Evolutionary conservation across 2,888 invertebrate genomes (phyloP), one percentile per base, ranked within the genome.

Genomic region (Stegana nigrithorax): DNA sequence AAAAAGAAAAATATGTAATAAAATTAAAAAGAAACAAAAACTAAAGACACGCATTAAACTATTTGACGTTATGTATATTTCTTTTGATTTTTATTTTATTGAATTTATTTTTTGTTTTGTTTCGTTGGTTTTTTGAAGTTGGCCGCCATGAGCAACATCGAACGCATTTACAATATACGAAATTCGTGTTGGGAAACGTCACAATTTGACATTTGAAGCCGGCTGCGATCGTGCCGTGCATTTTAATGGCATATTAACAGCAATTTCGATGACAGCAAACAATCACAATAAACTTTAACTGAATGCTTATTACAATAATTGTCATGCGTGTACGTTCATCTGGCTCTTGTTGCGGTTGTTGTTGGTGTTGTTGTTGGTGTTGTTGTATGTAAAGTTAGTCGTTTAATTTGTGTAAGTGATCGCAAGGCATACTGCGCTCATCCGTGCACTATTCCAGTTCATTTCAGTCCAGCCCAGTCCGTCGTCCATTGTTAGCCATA

Each of bases 221-320:
- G n/a, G 55, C 55, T 59, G 61, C 62, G 66, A 68, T 77, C 78
- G 75, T 70, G 78, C 66, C 68, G 64, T 68, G 82, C 75, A 82
- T 82, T 77, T 81, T 73, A 82, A 82, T 81, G 73, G 72, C 70
- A 68, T 72, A 73, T 75, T 79, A 74, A 78, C 75, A 72, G 69
- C 70, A 68, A 77, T 80, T 80, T 73, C 63, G 71, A 64, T 68
- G 82, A 81, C 81, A 80, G 73, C 73, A 73, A 76, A 81, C 81
- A 80, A 76, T 74, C 69, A 67, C 73, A 69, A 81, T 82, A 81
- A 82, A 81, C 69, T 70, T 66, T 65, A 69, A 10, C 19, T 7
- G 2, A 39, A 39, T 10, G 14, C 32, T n/a, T n/a, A 32, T 32
- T 32, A 32, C 32, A 39, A 14, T 39, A 8, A 14, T 39, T 39